Percentiles rank a stretch among this genome's conserved stretches.
Conservation (phyloP, 2,113 vertebrate species). For the Callospermophilus lateralis region DNA sequence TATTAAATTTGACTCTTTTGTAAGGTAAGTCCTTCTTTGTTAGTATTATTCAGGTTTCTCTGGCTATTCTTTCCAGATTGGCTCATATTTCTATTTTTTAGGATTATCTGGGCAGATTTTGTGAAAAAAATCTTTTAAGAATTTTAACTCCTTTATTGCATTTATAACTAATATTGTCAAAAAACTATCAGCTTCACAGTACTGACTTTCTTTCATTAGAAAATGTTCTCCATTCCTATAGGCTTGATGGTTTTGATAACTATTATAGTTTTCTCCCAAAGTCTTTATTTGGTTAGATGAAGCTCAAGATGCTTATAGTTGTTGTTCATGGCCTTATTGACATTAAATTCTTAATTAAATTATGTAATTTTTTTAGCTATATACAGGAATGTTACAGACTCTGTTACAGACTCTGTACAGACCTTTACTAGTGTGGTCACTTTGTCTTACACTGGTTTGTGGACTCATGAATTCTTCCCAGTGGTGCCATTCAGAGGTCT, state of each 20-base stretch:
- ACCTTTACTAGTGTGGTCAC: not conserved
- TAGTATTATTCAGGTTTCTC: not conserved
- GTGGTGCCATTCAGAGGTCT: not conserved
- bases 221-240: not conserved
- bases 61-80: not conserved
- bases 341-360: not conserved
- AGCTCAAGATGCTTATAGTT: not conserved
- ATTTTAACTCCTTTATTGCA: not conserved
- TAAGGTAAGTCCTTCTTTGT: not conserved
- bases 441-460: no score
- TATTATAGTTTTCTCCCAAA: not conserved
- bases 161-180: not conserved
- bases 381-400: not conserved
- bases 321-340: not conserved
- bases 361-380: not conserved
- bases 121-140: not conserved
- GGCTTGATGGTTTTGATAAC: not conserved
- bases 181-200: not conserved
- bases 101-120: not conserved
- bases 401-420: not conserved
- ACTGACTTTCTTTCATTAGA: not conserved
- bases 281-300: not conserved
- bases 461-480: not conserved
- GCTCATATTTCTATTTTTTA: not conserved
- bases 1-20: not conserved